Percentiles rank a stretch among this genome's conserved stretches.
Evolutionary conservation across 1,140 invertebrate genomes (phyloP).

Genomic region (Mizuhopecten yessoensis): DNA sequence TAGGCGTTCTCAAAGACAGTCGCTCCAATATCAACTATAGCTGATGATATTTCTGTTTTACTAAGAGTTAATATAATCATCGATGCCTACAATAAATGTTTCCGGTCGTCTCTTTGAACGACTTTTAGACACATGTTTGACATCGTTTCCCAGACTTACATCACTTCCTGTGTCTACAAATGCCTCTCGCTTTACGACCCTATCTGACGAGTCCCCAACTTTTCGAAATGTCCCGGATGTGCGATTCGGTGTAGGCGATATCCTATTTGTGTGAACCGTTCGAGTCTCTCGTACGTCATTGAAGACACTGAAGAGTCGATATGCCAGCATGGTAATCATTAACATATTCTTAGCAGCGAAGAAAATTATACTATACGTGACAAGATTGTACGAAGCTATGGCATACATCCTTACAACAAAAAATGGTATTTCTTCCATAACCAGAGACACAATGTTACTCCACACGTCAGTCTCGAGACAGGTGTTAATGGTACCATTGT

Average conservation of each 20-base stretch:
- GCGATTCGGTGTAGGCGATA: not conserved
- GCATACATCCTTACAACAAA: constrained; percentile 91
- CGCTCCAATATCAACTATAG: too few species aligned
- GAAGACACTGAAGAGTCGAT: constrained; percentile 51
- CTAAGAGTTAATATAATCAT: constrained; percentile 1
- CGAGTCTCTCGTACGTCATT: constrained; percentile 16
- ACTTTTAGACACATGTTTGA: not conserved
- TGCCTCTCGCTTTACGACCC: not conserved
- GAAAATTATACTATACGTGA: constrained; percentile 95
- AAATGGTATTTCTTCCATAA: constrained; percentile 90
- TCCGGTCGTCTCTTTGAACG: not conserved
- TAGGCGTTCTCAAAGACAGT: too few species aligned
- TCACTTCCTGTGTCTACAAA: not conserved
- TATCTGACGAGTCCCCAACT: not conserved
- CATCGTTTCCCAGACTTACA: not conserved
- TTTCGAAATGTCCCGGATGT: not conserved
- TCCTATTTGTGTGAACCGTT: not conserved
- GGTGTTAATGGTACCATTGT: not conserved
- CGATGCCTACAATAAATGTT: not conserved
- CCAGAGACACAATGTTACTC: constrained; percentile 85
- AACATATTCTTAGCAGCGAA: constrained; percentile 94
- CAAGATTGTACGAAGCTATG: constrained; percentile 91
- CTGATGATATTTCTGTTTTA: too few species aligned
- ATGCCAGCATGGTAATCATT: constrained; percentile 88
- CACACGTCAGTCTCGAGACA: constrained; percentile 88